Evolutionary conservation across 2,888 invertebrate genomes (phyloP).

Genomic region (Ischnura elegans): DNA sequence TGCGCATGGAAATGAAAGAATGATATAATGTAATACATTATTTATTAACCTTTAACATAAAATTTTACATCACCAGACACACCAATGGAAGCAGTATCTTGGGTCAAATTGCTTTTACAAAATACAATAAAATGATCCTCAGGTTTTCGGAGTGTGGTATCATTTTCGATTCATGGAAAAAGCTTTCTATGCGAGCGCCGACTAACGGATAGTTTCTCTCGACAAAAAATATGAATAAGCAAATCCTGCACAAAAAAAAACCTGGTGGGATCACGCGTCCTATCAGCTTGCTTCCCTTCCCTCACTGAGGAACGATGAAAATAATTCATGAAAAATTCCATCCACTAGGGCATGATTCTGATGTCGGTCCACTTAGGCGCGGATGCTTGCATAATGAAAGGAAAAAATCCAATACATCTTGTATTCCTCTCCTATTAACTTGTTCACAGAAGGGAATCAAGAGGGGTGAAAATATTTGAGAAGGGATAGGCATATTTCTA

Average conservation of each 20-base stretch:
- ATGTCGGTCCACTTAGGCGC: not conserved
- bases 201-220: not conserved
- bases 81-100: not conserved
- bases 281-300: not conserved
- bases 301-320: not conserved
- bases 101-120: not conserved
- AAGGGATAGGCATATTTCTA: not conserved
- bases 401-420: not conserved
- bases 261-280: not conserved
- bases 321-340: conserved; percentile 2
- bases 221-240: not conserved
- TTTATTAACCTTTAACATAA: too few relatives aligned
- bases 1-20: too few relatives aligned
- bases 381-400: not conserved
- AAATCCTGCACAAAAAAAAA: not conserved
- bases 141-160: not conserved
- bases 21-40: too few relatives aligned
- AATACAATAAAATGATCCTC: not conserved
- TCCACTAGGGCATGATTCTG: not conserved
- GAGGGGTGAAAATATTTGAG: not conserved
- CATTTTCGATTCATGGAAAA: not conserved
- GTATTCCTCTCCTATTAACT: not conserved
- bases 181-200: not conserved
- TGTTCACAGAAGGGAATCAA: not conserved
- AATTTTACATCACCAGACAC: too few relatives aligned